Evolutionary conservation across 2,113 vertebrate genomes (phyloP).

Genomic region (Mus pahari): DNA sequence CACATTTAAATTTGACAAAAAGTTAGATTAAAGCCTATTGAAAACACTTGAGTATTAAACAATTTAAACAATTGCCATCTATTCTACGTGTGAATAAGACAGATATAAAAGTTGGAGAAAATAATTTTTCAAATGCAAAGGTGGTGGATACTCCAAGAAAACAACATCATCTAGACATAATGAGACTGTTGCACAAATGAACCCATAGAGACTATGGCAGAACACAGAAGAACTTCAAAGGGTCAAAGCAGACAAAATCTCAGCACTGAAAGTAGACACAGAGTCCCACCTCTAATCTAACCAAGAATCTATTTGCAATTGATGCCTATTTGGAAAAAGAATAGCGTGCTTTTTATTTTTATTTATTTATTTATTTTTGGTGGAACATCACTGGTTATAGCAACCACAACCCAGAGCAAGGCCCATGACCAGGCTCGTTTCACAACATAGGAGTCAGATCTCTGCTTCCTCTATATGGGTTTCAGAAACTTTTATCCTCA

Average conservation of each 20-base stretch:
- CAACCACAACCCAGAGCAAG: not conserved
- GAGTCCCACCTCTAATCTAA: too few relatives aligned
- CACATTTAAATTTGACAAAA: conserved; percentile 9
- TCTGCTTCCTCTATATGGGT: too few relatives aligned
- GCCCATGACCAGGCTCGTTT: too few relatives aligned
- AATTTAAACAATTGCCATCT: not conserved
- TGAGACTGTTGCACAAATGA: not conserved
- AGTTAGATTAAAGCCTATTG: not conserved
- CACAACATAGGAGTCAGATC: not conserved
- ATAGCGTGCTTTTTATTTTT: too few relatives aligned
- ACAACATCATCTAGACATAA: not conserved
- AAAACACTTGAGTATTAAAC: not conserved
- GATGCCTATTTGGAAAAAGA: not conserved
- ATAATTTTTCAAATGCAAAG: not conserved
- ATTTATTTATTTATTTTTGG: not conserved
- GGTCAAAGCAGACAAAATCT: not conserved
- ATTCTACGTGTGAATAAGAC: not conserved
- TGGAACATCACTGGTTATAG: not conserved
- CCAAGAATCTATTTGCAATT: not conserved
- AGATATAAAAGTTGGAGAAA: not conserved
- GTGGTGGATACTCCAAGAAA: not conserved
- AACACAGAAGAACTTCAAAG: not conserved
- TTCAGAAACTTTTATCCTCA: not conserved
- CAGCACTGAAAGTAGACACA: not conserved
- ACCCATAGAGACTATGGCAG: not conserved